Evolutionary conservation across 2,888 invertebrate species (phyloP), one percentile per base, ranked within the genome.

Genomic region (Scelioninae gen. 2): DNA sequence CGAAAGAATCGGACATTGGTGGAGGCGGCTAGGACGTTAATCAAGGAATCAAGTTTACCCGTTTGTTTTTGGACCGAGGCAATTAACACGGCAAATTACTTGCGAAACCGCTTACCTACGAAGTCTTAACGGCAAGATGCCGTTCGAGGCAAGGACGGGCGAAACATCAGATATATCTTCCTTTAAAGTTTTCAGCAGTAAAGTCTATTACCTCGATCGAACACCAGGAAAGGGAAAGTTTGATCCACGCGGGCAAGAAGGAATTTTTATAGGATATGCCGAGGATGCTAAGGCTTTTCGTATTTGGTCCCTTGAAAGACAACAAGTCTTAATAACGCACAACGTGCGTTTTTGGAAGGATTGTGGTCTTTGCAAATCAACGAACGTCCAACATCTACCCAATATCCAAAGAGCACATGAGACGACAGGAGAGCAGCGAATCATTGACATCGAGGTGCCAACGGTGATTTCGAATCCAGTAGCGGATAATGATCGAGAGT

Each of bases 241-340:
- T 1, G 41, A 57, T 13, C 50, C 18, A 0, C 57, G 67, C 10
- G 37, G 48, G 2, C 13, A 18, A n/a, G 50, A 55, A 5, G 64
- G 57, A n/a, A 11, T 67, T 13, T 46, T 65, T 9, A 2, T 55
- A 1, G 37, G 65, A 18, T 65, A 46, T 25, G 13, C 45, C 1
- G 52, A 57, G 1, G 57, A 57, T 15, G 3, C 25, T 3, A 25
- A 25, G 6, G 25, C 25, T 6, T 25, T 25, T 25, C 25, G 25
- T 6, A 25, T 25, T 25, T 25, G 25, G 25, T 25, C 25, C 6
- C 25, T 6, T 25, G 25, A 25, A 25, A 25, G n/a, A n/a, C n/a
- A n/a, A n/a, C n/a, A n/a, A n/a, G n/a, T n/a, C n/a, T n/a, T n/a
- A n/a, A n/a, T n/a, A n/a, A n/a, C n/a, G n/a, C n/a, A n/a, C n/a